These are phyloP conservation scores for Drosophila mayaguana DNA, from an alignment of 2,888 invertebrate genomes.

Conservation along the genomic window DNA sequence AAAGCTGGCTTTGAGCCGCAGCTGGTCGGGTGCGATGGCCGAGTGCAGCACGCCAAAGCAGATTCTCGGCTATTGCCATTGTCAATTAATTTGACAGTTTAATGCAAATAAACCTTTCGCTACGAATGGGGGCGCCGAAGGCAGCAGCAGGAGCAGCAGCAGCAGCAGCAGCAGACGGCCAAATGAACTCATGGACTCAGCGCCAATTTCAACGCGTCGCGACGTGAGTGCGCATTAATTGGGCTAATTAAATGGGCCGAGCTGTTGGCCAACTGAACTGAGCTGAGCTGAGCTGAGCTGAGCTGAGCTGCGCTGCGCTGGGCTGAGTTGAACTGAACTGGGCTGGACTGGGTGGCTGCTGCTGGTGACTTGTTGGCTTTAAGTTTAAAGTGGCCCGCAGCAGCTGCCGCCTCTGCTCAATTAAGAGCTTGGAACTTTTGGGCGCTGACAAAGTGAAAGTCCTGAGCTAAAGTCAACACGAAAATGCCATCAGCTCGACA, in stretches of 20 bases:
- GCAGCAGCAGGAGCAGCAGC: neutral
- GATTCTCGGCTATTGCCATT: constrained; percentile 39
- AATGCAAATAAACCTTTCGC: constrained; percentile 65
- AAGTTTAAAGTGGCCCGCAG: constrained; percentile 42
- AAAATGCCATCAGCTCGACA: constrained; percentile 65
- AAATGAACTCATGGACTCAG: constrained; percentile 41
- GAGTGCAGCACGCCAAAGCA: constrained; percentile 19
- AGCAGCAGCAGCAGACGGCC: neutral
- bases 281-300: neutral
- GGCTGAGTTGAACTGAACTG: neutral
- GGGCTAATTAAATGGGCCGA: constrained; percentile 62
- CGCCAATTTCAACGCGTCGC: constrained; percentile 31
- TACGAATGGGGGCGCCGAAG: constrained; percentile 8
- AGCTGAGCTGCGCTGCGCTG: neutral
- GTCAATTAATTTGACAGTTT: constrained; percentile 69
- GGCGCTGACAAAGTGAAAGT: constrained; percentile 70
- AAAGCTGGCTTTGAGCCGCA: constrained; percentile 12
- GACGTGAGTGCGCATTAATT: constrained; percentile 67
- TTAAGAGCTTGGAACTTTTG: constrained; percentile 45
- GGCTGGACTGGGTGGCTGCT: neutral
- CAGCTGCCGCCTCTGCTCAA: constrained; percentile 43
- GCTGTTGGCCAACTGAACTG: constrained; percentile 27
- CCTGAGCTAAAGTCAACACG: constrained; percentile 38
- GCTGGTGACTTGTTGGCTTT: constrained; percentile 51
- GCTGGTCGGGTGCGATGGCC: constrained; percentile 13